Evolutionary conservation across 2,113 vertebrate species (phyloP).

Genomic region (Osmerus mordax): DNA sequence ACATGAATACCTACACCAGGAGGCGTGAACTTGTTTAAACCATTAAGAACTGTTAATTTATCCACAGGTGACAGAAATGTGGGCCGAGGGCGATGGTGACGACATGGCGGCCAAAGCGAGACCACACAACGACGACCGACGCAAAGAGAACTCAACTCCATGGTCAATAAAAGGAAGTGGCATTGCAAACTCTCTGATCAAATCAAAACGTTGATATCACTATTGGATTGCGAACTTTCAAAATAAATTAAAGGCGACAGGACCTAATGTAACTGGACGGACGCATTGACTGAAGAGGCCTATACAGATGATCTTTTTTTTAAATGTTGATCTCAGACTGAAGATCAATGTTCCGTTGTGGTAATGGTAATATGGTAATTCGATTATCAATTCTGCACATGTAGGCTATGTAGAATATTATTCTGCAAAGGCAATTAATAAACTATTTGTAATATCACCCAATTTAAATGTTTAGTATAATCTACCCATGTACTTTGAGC

Average conservation of each 20-base stretch:
- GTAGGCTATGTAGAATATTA: too few relatives aligned
- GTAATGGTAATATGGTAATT: too few relatives aligned
- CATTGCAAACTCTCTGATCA: constrained; percentile 15
- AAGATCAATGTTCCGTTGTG: too few relatives aligned
- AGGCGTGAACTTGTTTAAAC: constrained; percentile 39
- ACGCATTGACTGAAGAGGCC: too few relatives aligned
- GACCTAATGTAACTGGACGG: too few relatives aligned
- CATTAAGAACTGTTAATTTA: constrained; percentile 49
- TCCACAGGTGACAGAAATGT: constrained; percentile 63
- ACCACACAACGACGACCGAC: neutral
- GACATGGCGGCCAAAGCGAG: constrained; percentile 38
- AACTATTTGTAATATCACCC: too few relatives aligned
- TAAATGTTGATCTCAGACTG: too few relatives aligned
- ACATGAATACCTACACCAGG: constrained; percentile 11
- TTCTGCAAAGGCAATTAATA: too few relatives aligned
- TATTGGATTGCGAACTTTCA: neutral
- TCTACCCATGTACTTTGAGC: too few relatives aligned
- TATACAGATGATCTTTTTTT: too few relatives aligned
- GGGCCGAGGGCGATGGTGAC: constrained; percentile 40
- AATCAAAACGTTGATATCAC: constrained; percentile 2
- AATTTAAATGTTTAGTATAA: too few relatives aligned
- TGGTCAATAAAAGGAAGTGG: constrained; percentile 58
- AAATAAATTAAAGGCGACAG: neutral
- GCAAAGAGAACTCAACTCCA: constrained; percentile 65
- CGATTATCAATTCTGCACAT: too few relatives aligned